Evolutionary conservation across 2,113 vertebrate species (phyloP), one percentile per base, ranked within the genome.

Genomic region (Mesitornis unicolor): DNA sequence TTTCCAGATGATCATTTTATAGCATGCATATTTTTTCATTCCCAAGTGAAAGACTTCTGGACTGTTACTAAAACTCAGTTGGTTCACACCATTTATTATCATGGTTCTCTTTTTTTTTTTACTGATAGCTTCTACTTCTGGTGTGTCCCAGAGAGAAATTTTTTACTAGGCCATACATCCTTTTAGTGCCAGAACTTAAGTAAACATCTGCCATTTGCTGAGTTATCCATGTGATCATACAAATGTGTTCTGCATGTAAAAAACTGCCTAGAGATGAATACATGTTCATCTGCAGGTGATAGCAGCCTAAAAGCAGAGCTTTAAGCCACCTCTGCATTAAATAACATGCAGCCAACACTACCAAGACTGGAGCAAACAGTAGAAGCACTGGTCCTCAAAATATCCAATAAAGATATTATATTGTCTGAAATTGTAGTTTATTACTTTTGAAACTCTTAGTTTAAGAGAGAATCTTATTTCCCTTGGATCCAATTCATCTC

Each of bases 391-490:
- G 51, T 33, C 56, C 26, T 87, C 40, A 59, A 89, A 87, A 79
- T 82, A 75, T 16, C 60, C n/a, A 57, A 65, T 87, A 36, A 84
- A 91, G 69, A 61, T 75, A 75, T 75, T 75, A 84, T 71, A 89
- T 93, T 75, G 8, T 40, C 47, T 82, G 51, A 81, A 91, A 78
- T 14, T 47, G 36, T 64, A 11, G 25, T 65, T 94, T 85, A 89
- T 94, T 94, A 61, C 57, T 86, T 89, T 79, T 61, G 69, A 79
- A 93, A 79, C 29, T 70, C 67, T 82, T 76, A 21, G 57, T 87
- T 93, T 79, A 82, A 82, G 77, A 71, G n/a, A 71, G 57, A 82
- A 29, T 89, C 74, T 85, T 93, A 93, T 93, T 97, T 87, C 84
- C 89, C 87, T 73, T 93, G 89, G 78, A 94, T 82, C 50, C 61